Evolutionary conservation across 2,888 invertebrate genomes (phyloP), one percentile per base, ranked within the genome.

Genomic region (Nemotelus nigrinus): DNA sequence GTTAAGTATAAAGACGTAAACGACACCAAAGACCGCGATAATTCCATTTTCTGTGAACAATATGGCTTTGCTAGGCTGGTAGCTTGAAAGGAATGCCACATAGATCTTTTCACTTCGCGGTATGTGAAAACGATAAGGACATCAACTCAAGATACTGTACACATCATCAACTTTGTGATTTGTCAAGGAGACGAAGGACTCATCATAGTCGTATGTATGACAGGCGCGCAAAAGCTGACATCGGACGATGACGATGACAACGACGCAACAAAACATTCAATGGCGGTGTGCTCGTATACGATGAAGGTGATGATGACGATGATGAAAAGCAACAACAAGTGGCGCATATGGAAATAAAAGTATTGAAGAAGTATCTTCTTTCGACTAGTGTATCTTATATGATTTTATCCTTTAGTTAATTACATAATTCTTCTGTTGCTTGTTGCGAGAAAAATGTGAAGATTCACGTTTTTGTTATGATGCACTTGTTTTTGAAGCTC

Each of bases 1-100:
- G 48, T 50, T 68, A 68, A 68, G 50, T 50, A 68, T 68, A 68
- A 53, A 68, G 68, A 68, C 68, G 53, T 68, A 68, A 68, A 53
- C 53, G 68, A 48, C 68, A 68, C 50, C 53, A 68, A 68, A 68
- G 68, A 67, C 68, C 39, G 53, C 48, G 68, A 68, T 68, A 39
- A 50, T 5, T 50, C 53, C 7, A 50, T 68, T 53, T 50, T 67
- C 25, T 25, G 25, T 25, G 25, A 25, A 25, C 25, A 25, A 25
- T 25, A 25, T 25, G 25, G 25, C 25, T 25, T 25, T 25, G 25
- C 25, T 25, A 25, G 25, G 25, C 25, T 25, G 25, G 25, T 25
- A 25, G 25, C 25, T 25, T 25, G 43, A 41, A 43, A 4, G 63
- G 39, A 43, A 43, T 39, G 43, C 8, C 50, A 7, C 50, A 5